phyloP scores from a whole-genome alignment of 2,113 vertebrate genomes.

The Pristiophorus japonicus region DNA sequence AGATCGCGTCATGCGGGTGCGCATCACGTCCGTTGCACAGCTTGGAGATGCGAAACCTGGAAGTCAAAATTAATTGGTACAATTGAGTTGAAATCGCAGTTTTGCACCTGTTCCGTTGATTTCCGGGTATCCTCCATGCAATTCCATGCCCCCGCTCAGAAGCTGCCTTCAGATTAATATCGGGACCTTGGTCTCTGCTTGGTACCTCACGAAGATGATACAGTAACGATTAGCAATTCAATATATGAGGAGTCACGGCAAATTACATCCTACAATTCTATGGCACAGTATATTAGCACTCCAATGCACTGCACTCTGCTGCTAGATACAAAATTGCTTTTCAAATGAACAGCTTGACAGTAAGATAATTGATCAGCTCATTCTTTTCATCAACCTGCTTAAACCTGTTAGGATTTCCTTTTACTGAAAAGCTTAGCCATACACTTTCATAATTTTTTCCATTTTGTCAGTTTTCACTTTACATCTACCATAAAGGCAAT shows the following conservation, averaged over 20 bases:
- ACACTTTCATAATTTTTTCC: background rate
- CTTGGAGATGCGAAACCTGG: background rate
- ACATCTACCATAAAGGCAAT: background rate
- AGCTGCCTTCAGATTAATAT: background rate
- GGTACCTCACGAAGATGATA: background rate
- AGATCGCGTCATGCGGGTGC: background rate
- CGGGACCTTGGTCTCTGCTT: background rate
- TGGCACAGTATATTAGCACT: background rate
- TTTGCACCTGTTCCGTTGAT: background rate
- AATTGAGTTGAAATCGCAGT: background rate
- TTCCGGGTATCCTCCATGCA: background rate
- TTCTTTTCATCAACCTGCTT: background rate
- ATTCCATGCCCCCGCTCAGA: background rate
- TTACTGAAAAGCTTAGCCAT: background rate
- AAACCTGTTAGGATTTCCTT: background rate
- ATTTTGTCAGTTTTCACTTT: background rate
- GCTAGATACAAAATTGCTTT: background rate
- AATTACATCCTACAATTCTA: background rate
- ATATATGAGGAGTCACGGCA: background rate
- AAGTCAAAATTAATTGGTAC: background rate
- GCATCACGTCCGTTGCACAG: background rate
- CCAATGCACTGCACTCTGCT: background rate
- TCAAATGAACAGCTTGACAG: background rate
- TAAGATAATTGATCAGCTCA: background rate
- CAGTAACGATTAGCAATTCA: background rate